Conservation (phyloP, 2,888 invertebrate species). For the Vesta saturnalis region DNA sequence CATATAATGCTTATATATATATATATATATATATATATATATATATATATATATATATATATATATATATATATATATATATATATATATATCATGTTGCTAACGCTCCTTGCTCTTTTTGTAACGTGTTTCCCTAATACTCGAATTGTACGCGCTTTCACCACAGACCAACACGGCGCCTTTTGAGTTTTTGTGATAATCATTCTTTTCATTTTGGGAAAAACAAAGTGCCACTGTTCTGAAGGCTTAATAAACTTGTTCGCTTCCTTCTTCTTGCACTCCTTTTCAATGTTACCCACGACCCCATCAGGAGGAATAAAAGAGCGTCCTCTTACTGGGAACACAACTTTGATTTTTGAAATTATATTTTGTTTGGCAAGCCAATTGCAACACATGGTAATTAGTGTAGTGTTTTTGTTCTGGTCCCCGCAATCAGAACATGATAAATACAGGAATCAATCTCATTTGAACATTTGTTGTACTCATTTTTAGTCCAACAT, state of each 20-base stretch:
- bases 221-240: not conserved
- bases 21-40: too few relatives aligned
- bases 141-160: not conserved
- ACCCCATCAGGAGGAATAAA: not conserved
- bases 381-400: not conserved
- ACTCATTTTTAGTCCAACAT: not conserved
- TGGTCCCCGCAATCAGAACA: not conserved
- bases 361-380: not conserved
- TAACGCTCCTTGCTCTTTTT: not conserved
- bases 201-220: not conserved
- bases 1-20: too few relatives aligned
- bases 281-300: not conserved
- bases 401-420: not conserved
- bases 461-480: not conserved
- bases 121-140: not conserved
- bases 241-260: not conserved
- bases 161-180: too few relatives aligned
- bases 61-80: too few relatives aligned
- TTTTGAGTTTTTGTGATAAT: not conserved
- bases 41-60: too few relatives aligned
- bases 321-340: not conserved
- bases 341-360: not conserved
- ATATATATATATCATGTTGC: too few relatives aligned
- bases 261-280: not conserved
- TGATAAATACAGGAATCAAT: too few relatives aligned